phyloP scores from a whole-genome alignment of 2,888 invertebrate species.

The Oligia latruncula region DNA sequence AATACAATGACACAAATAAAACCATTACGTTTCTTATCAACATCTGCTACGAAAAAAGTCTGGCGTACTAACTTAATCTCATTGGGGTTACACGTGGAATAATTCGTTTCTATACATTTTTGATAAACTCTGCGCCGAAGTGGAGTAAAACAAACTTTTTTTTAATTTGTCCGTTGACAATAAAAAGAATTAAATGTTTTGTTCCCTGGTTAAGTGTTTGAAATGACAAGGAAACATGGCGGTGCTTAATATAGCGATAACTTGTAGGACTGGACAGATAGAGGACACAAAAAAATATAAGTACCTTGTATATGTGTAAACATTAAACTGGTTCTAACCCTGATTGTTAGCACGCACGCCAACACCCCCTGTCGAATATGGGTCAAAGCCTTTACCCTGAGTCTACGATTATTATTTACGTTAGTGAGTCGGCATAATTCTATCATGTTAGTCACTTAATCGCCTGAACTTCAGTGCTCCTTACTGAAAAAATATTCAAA shows the following conservation, averaged over 20 bases:
- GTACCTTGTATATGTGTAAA: conserved; percentile 84
- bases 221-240: conserved; percentile 73
- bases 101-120: conserved; percentile 53
- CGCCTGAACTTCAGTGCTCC: conserved; percentile 66
- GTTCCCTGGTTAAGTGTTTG: conserved; percentile 61
- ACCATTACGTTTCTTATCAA: conserved; percentile 68
- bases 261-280: conserved; percentile 75
- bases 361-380: conserved; percentile 71
- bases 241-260: conserved; percentile 80
- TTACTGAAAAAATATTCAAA: conserved; percentile 62
- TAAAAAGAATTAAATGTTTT: conserved; percentile 51
- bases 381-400: conserved; percentile 73
- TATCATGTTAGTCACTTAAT: conserved; percentile 72
- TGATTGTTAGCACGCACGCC: conserved; percentile 85
- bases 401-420: conserved; percentile 78
- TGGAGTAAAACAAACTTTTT: conserved; percentile 49
- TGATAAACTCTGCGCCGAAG: conserved; percentile 36
- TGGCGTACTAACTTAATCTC: conserved; percentile 60
- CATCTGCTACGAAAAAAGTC: conserved; percentile 61
- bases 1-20: conserved; percentile 70
- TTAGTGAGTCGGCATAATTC: conserved; percentile 76
- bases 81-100: conserved; percentile 46
- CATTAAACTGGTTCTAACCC: conserved; percentile 80
- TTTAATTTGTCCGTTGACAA: conserved; percentile 53
- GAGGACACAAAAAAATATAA: conserved; percentile 79